Base-by-base conservation (phyloP, 2,888 invertebrate genomes). In the Melanostoma mellinum region DNA sequence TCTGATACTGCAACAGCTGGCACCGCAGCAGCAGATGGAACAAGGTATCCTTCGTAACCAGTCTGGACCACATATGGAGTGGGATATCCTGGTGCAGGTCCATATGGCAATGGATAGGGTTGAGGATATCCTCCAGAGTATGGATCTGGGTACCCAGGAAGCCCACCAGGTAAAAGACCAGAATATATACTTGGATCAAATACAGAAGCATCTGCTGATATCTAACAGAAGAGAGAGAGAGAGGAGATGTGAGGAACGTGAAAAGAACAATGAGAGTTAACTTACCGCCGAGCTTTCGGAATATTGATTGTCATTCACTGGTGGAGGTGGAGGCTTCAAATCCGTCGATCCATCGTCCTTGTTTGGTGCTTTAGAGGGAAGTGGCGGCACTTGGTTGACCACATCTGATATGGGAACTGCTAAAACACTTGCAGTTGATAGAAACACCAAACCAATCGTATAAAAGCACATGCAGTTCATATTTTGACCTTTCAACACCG, bases 21-120 rank as follows among this genome's bases (percentile, higher is more conserved):
- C 32, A 78, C 85, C 8, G 65, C 84, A 33, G 82, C 81, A 33
- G 67, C 80, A 5, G 85, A 85, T 44, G 92, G 92, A 63, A 92
- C 89, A 40, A 92, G 87, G 71, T 90, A 92, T 32, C 91, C 92
- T 82, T 92, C 92, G 71, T 92, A 92, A 9, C 91, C 91, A 0
- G 91, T 90, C 86, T 91, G 91, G 20, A 91, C 88, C 9, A 89
- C 88, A 82, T 89, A 90, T 3, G 90, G 89, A 0, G 88, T 87
- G 0, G 90, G 89, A 42, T 86, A 89, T 5, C 81, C 78, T 0
- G 89, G 88, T 5, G 73, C 63, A 1, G 87, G 81, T 0, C 65
- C 87, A 72, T 87, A 87, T 9, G 87, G 88, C 2, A 80, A 63
- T 6, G 87, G 86, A 20, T 20, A 20, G 20, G 52, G 52, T n/a